Percentiles rank a stretch among this genome's conserved stretches.
Evolutionary conservation across 2,797 vertebrate genomes (phyloP).

Genomic region (Hozukius guyotensis): DNA sequence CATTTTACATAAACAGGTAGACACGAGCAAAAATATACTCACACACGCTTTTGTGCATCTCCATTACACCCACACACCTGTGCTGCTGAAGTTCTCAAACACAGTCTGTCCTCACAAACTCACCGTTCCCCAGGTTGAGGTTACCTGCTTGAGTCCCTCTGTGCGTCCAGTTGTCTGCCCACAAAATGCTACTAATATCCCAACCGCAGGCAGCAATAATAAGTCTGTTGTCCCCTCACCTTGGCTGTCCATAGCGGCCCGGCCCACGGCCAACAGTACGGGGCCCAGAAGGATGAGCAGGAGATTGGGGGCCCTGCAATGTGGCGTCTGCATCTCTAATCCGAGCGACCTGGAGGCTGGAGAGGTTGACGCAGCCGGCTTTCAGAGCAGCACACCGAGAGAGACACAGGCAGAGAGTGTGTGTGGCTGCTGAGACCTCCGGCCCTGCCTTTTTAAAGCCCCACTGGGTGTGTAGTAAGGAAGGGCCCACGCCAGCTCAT

Average conservation of each 20-base stretch:
- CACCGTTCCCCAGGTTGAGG: slow-evolving; percentile 34
- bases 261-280: slow-evolving; percentile 56
- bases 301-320: slow-evolving; percentile 46
- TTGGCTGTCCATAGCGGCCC: slow-evolving; percentile 63
- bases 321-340: slow-evolving; percentile 72
- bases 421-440: slow-evolving; percentile 76
- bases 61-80: slow-evolving; percentile 41
- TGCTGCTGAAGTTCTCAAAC: slow-evolving; percentile 11
- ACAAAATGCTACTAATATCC: slow-evolving; percentile 60
- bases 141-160: slow-evolving; percentile 50
- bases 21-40: slow-evolving; percentile 52
- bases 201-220: slow-evolving; percentile 41
- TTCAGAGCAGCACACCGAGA: slow-evolving; percentile 41
- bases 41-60: slow-evolving; percentile 40
- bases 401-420: slow-evolving; percentile 41
- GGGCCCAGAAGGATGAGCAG: slow-evolving; percentile 70
- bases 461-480: slow-evolving; percentile 80
- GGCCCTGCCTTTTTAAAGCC: slow-evolving; percentile 83
- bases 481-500: slow-evolving; percentile 81
- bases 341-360: slow-evolving; percentile 52
- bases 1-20: slow-evolving; percentile 47
- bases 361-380: slow-evolving; percentile 48
- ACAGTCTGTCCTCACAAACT: slow-evolving; percentile 28
- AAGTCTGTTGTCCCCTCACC: slow-evolving; percentile 76
- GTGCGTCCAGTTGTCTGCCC: slow-evolving; percentile 41